Percentiles rank a stretch among this genome's conserved stretches.
These are phyloP conservation scores for Girardinus metallicus DNA, from an alignment of 2,797 vertebrate species.

Conservation along the genomic window DNA sequence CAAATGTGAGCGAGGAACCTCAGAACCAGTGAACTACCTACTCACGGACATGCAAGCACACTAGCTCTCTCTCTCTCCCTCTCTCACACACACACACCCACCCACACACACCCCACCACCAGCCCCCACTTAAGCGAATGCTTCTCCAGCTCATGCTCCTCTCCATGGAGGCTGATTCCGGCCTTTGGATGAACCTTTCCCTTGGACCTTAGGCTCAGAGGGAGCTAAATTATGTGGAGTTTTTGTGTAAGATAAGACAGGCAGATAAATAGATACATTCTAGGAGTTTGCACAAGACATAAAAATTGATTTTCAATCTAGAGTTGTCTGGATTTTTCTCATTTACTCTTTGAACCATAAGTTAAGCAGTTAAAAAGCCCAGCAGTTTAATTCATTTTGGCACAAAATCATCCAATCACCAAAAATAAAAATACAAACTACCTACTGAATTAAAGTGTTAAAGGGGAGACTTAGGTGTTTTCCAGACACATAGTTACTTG, in stretches of 20 bases:
- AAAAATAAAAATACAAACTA: not conserved
- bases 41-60: not conserved
- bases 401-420: not conserved
- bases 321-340: not conserved
- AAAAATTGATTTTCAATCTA: not conserved
- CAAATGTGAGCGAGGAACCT: slow-evolving; percentile 45
- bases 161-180: slow-evolving; percentile 78
- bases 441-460: not conserved
- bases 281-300: not conserved
- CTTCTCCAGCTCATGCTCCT: slow-evolving; percentile 31
- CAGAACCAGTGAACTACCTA: slow-evolving; percentile 39
- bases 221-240: slow-evolving; percentile 71
- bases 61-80: not conserved
- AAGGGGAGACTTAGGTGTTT: no score
- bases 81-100: not conserved
- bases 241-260: not conserved
- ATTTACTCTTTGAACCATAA: not conserved
- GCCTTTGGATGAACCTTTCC: slow-evolving; percentile 83
- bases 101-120: slow-evolving; percentile 21
- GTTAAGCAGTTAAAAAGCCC: not conserved
- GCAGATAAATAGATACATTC: not conserved
- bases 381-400: not conserved
- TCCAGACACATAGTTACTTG: no score
- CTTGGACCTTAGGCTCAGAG: slow-evolving; percentile 67
- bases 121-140: slow-evolving; percentile 2